phyloP scores from a whole-genome alignment of 1,140 invertebrate genomes.

The Cephus cinctus region DNA sequence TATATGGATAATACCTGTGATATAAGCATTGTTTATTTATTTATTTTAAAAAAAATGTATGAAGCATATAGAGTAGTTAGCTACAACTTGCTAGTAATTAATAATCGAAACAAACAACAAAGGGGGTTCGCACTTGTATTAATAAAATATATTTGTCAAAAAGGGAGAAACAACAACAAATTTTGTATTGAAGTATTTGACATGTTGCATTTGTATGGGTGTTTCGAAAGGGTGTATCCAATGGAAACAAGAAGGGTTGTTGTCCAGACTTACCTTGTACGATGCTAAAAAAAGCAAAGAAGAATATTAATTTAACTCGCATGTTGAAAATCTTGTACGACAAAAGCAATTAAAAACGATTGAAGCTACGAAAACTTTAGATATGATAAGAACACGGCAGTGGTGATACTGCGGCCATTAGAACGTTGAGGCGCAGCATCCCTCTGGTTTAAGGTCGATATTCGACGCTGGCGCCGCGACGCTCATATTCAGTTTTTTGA shows the following conservation, averaged over 20 bases:
- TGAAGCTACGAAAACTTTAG: conserved; percentile 15
- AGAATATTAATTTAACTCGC: conserved; percentile 10
- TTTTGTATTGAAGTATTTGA: no score
- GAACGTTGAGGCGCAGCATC: conserved; percentile 27
- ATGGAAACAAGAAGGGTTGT: no score
- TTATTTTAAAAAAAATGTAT: no score
- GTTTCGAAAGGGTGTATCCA: no score
- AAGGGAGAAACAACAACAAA: no score
- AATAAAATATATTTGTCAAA: no score
- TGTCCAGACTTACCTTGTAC: conserved; percentile 19
- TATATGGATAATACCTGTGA: conserved; percentile 43
- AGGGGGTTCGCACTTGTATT: no score
- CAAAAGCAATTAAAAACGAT: not conserved
- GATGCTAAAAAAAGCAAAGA: conserved; percentile 18
- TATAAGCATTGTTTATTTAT: conserved; percentile 10
- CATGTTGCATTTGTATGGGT: no score
- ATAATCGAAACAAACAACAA: no score
- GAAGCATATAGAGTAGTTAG: no score
- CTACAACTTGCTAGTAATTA: no score
- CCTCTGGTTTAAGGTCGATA: conserved; percentile 38
- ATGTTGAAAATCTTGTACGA: conserved; percentile 15
- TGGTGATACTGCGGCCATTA: conserved; percentile 20
- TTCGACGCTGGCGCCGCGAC: conserved; percentile 32
- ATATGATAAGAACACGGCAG: conserved; percentile 14
- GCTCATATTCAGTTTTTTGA: no score